Evolutionary conservation across 2,113 vertebrate genomes (phyloP), one percentile per base, ranked within the genome.

Genomic region (Asarcornis scutulata): DNA sequence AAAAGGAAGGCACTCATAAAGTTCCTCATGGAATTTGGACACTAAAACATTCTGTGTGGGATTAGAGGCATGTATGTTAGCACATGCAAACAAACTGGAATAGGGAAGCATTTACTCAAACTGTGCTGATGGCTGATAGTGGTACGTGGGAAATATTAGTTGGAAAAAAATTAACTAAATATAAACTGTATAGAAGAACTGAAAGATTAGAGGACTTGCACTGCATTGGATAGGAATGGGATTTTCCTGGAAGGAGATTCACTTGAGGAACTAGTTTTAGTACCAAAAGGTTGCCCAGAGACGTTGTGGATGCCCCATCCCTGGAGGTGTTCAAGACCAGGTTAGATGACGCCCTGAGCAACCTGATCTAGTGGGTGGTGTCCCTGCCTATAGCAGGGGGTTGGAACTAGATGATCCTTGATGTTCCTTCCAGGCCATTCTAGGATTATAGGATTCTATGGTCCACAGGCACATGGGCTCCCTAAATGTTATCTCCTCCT

Each of bases 381-480:
- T 48, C 46, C 20, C 46, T 48, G 46, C 46, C 46, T 48, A 48
- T 48, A 20, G 46, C 46, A 48, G 46, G 20, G 46, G 20, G 20
- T 48, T 48, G 46, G 46, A 48, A 48, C 46, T 48, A 48, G 46
- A 48, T 48, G 46, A 22, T 48, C 46, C 20, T 48, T 48, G 46
- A 48, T 20, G 20, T 48, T 48, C 46, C 46, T 48, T 48, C 46
- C 46, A 48, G 46, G 46, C 20, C 46, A 48, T 48, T 48, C 46
- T 48, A 48, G 46, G 46, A 21, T 48, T 48, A 20, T 48, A 48
- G 46, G 46, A 48, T 48, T 48, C 46, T 40, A 48, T 21, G 22
- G 40, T n/a, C 36, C 27, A 42, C 2, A 3, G 10, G 3, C 13
- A 18, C 20, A 27, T 18, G 12, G 0, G 1, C 10, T 62, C 36